phyloP scores from a whole-genome alignment of 2,797 vertebrate genomes.

The Enteromius viviparus region DNA sequence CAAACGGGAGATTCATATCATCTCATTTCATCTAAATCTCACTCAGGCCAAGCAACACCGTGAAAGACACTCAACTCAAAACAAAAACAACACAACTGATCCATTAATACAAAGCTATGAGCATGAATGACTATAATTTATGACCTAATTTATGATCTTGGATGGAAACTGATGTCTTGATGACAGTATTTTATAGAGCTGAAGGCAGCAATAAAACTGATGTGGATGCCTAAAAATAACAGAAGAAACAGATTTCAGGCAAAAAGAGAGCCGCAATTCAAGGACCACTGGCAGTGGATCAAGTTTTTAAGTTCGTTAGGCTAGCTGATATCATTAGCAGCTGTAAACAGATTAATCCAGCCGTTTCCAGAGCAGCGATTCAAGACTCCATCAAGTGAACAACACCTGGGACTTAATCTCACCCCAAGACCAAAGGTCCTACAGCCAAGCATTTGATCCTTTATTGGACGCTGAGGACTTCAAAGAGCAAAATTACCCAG shows the following conservation, averaged over 20 bases:
- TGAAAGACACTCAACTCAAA: neutral
- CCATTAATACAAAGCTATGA: neutral
- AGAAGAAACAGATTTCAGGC: neutral
- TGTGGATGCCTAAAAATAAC: neutral
- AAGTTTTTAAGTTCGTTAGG: neutral
- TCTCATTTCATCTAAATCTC: neutral
- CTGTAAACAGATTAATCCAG: slow-evolving; percentile 27
- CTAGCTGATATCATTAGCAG: slow-evolving; percentile 30
- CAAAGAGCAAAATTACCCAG: slow-evolving; percentile 45
- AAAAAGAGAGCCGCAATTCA: neutral
- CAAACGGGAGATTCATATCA: neutral
- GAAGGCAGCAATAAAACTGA: neutral
- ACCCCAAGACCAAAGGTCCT: slow-evolving; percentile 14
- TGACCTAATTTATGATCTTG: slow-evolving; percentile 6
- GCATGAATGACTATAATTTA: neutral
- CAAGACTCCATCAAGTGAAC: slow-evolving; percentile 16
- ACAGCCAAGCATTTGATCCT: slow-evolving; percentile 42
- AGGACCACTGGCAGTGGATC: slow-evolving; percentile 12
- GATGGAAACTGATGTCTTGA: neutral
- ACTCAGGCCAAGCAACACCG: neutral
- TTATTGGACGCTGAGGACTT: slow-evolving; percentile 24
- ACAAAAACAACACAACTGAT: neutral
- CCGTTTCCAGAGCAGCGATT: neutral
- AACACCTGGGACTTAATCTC: slow-evolving; percentile 32
- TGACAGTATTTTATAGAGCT: slow-evolving; percentile 24